These are phyloP conservation scores for Podiceps cristatus DNA, from an alignment of 2,113 vertebrate genomes.

Conservation along the genomic window DNA sequence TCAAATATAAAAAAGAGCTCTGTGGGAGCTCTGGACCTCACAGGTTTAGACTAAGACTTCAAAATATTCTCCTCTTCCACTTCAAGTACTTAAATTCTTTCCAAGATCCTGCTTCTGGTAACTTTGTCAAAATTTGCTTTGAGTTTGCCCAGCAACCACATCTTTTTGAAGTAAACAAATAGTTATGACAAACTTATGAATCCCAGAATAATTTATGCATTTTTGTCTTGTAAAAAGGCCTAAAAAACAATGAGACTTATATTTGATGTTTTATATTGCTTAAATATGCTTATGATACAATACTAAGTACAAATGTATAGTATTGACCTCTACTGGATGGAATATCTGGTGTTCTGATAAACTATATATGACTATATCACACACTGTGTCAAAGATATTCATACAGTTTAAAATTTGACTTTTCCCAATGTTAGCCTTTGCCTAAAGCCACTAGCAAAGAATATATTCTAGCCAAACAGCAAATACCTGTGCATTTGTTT, in stretches of 20 bases:
- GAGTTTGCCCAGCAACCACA: not conserved
- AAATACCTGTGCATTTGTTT: not conserved
- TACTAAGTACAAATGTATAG: not conserved
- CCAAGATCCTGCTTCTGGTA: not conserved
- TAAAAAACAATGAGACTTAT: not conserved
- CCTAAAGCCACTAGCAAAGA: not conserved
- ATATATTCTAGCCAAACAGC: not conserved
- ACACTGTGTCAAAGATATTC: not conserved
- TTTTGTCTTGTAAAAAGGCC: not conserved
- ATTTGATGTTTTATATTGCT: not conserved
- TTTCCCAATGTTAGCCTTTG: not conserved
- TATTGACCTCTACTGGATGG: not conserved
- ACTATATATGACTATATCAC: not conserved
- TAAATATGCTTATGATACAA: not conserved
- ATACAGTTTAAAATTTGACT: not conserved
- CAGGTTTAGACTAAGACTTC: constrained; percentile 52
- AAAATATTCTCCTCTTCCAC: constrained; percentile 27
- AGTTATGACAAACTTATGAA: not conserved
- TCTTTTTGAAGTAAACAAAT: not conserved
- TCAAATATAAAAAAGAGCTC: constrained; percentile 46
- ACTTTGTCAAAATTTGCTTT: not conserved
- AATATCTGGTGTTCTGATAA: not conserved
- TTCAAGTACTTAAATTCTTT: constrained; percentile 18
- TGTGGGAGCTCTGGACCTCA: constrained; percentile 12
- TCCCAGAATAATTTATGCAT: not conserved